Percentiles rank a stretch among this genome's conserved stretches.
Evolutionary conservation across 2,797 vertebrate species (phyloP).

Genomic region (Moxostoma hubbsi): DNA sequence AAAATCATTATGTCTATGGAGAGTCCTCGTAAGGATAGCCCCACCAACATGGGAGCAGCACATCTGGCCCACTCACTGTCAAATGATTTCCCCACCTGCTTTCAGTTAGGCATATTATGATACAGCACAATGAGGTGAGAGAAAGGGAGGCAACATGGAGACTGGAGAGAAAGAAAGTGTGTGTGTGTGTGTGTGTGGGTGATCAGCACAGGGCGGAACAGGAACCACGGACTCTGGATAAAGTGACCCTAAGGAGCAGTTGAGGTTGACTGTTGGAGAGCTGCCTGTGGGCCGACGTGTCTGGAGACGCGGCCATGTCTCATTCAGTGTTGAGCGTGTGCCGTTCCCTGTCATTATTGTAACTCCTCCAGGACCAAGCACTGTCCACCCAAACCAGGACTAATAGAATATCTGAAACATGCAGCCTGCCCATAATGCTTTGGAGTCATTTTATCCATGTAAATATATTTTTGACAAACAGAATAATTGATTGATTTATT

Average conservation of each 20-base stretch:
- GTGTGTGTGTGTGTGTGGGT: constrained; percentile 52
- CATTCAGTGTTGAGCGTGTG: constrained; percentile 56
- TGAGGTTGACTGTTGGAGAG: constrained; percentile 60
- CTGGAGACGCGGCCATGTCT: constrained; percentile 42
- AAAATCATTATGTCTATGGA: too few species aligned
- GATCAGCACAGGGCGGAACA: constrained; percentile 74
- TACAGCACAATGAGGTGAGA: constrained; percentile 48
- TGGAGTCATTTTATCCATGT: too few species aligned
- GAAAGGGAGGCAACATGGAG: constrained; percentile 22
- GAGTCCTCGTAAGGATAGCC: too few species aligned
- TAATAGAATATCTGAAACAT: constrained; percentile 69
- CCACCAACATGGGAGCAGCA: constrained; percentile 55
- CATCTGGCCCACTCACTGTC: constrained; percentile 60
- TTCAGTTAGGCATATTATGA: constrained; percentile 58
- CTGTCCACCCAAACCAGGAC: constrained; percentile 59
- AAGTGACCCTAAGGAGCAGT: constrained; percentile 78
- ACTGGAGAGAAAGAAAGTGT: constrained; percentile 22
- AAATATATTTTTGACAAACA: too few species aligned
- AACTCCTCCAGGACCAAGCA: constrained; percentile 61
- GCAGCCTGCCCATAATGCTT: constrained; percentile 52
- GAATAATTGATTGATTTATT: too few species aligned
- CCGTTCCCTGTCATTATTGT: constrained; percentile 54
- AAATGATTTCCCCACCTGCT: constrained; percentile 62
- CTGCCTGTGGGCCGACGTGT: constrained; percentile 54
- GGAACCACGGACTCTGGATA: constrained; percentile 75